A percentile compares a stretch with the other conserved stretches of the same genome.
These are phyloP conservation scores for Clinocottus analis DNA, from an alignment of 2,113 vertebrate genomes.

Conservation along the genomic window DNA sequence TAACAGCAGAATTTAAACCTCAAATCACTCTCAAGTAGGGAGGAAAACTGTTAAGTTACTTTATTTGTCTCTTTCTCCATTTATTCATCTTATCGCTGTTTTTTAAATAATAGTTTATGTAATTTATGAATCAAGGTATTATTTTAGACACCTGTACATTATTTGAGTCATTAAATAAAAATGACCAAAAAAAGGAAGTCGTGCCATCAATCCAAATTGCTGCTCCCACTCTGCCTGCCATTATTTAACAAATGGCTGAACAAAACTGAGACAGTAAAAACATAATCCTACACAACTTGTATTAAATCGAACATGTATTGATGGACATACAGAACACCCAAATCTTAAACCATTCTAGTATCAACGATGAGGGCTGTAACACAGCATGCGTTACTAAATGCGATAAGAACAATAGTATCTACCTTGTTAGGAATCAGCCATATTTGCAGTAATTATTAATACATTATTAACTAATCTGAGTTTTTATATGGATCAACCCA, in stretches of 20 bases:
- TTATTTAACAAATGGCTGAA: not conserved
- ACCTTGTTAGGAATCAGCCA: constrained; percentile 9
- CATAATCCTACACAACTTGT: not conserved
- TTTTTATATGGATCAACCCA: not conserved
- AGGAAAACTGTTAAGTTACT: not conserved
- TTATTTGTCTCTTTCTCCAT: not conserved
- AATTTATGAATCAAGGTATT: too few species aligned
- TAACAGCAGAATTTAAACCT: not conserved
- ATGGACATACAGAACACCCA: not conserved
- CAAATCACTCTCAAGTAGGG: not conserved
- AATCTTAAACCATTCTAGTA: not conserved
- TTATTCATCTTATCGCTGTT: not conserved
- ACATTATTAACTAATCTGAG: not conserved
- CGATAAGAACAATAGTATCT: not conserved
- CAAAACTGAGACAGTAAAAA: not conserved
- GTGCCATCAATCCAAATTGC: not conserved
- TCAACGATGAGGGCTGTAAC: not conserved
- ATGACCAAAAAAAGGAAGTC: not conserved
- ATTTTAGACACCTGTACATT: not conserved
- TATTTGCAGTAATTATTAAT: not conserved
- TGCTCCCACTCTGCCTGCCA: not conserved
- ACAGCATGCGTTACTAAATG: too few species aligned
- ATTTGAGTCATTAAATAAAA: not conserved
- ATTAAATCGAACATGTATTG: not conserved
- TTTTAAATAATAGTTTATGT: too few species aligned